Evolutionary conservation across 2,113 vertebrate genomes (phyloP), one percentile per base, ranked within the genome.

Genomic region (Excalfactoria chinensis): DNA sequence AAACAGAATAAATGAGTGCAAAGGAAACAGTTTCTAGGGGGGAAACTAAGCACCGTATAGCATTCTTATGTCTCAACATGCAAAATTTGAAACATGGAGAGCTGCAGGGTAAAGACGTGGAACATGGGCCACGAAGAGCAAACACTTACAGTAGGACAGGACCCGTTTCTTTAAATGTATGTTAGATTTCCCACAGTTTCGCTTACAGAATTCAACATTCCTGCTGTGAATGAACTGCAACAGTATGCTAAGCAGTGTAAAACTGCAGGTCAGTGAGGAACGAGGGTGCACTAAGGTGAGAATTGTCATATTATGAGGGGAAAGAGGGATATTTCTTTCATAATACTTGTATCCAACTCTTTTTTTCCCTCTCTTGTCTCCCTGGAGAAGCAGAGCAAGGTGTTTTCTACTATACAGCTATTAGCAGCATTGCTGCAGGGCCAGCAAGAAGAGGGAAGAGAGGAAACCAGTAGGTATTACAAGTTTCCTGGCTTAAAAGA

Each of bases 221-320:
- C 60, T 91, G 81, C 92, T 77, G 66, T 32, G 91, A 95, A 43
- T 1, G 8, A 87, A 92, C 41, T 26, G 48, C 70, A 86, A 59
- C 76, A 93, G 82, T 66, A 91, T n/a, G 69, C 79, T 89, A 93
- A 93, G 69, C 72, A 83, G 79, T 58, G 83, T 80, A 75, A 91
- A 93, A 92, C 70, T 9, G 6, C 5, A 16, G 89, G 94, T 87
- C 93, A 93, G 66, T 21, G 62, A 88, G 79, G 75, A 95, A 68
- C 35, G 62, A 62, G 66, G 72, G 75, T 71, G 66, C 35, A 71
- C 66, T 64, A 28, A 80, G 64, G 79, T 86, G 23, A 90, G 53
- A 89, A 68, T 9, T 82, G 80, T 30, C 76, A n/a, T 7, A 77
- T 84, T 92, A 84, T 11, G 43, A 84, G 58, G 46, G 84, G 67